These are phyloP conservation scores for Ladona fulva DNA, from an alignment of 1,140 invertebrate species.

Conservation along the genomic window DNA sequence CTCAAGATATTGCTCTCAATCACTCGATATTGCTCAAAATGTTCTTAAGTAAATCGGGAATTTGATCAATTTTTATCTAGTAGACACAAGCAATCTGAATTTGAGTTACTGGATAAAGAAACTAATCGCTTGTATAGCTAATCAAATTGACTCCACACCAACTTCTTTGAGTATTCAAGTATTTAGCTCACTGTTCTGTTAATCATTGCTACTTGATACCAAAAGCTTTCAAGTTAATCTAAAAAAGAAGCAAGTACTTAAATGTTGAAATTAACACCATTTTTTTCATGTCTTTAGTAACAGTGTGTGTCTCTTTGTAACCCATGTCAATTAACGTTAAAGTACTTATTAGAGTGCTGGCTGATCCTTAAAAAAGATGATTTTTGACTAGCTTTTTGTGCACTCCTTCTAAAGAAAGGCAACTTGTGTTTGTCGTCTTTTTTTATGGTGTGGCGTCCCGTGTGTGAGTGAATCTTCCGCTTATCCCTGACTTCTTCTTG, in stretches of 20 bases:
- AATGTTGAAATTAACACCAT: slow-evolving; percentile 1
- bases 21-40: too few relatives aligned
- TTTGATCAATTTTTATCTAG: too few relatives aligned
- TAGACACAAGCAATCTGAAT: neutral
- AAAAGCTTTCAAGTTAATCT: neutral
- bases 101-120: neutral
- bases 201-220: neutral
- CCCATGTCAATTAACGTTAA: slow-evolving; percentile 3
- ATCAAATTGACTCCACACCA: neutral
- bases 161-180: neutral
- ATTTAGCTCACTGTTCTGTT: neutral
- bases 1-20: too few relatives aligned
- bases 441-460: slow-evolving; percentile 21
- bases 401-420: slow-evolving; percentile 13
- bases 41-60: too few relatives aligned
- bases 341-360: slow-evolving; percentile 3
- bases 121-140: neutral
- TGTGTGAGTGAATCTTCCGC: slow-evolving; percentile 19
- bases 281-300: neutral
- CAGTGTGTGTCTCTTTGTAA: neutral
- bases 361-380: neutral
- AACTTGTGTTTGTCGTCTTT: slow-evolving; percentile 18
- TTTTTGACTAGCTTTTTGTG: slow-evolving; percentile 13
- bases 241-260: slow-evolving; percentile 2
- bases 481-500: slow-evolving; percentile 21